A percentile compares a stretch with the other conserved stretches of the same genome.
These are phyloP conservation scores for Micromesistius poutassou DNA, from an alignment of 2,797 vertebrate species.

Conservation along the genomic window DNA sequence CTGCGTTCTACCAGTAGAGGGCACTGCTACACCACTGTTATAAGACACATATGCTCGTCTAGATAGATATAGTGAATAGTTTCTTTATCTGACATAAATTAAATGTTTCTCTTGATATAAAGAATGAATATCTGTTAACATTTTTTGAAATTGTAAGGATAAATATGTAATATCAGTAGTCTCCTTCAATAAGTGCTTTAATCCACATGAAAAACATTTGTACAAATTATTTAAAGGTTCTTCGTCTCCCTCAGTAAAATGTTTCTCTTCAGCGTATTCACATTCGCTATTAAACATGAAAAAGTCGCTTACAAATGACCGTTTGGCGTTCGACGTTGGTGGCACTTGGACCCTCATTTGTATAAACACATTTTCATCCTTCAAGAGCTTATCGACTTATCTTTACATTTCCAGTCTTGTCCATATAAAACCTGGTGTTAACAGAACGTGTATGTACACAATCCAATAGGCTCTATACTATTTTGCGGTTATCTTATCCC, in stretches of 20 bases:
- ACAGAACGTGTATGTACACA: constrained; percentile 38
- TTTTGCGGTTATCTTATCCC: constrained; percentile 26
- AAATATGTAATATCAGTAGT: constrained; percentile 61
- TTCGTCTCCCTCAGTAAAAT: constrained; percentile 41
- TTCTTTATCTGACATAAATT: constrained; percentile 16
- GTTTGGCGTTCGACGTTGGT: constrained; percentile 66
- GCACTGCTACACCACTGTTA: constrained; percentile 31
- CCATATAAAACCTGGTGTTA: constrained; percentile 30
- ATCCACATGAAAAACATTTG: constrained; percentile 63
- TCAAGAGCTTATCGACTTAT: constrained; percentile 38
- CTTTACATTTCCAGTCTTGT: constrained; percentile 31
- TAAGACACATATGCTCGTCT: constrained; percentile 10
- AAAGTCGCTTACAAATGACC: constrained; percentile 65
- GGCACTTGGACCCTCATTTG: constrained; percentile 61
- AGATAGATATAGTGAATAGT: neutral
- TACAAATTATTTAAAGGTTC: constrained; percentile 57
- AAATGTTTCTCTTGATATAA: neutral
- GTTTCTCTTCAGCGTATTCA: constrained; percentile 23
- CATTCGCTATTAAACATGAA: constrained; percentile 64
- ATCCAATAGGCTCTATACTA: constrained; percentile 24
- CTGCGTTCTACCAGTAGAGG: constrained; percentile 58
- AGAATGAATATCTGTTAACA: neutral
- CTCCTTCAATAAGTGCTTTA: constrained; percentile 61
- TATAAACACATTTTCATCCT: neutral
- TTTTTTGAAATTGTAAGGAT: constrained; percentile 1